phyloP scores from a whole-genome alignment of 2,888 invertebrate genomes.

The Rutpela maculata region DNA sequence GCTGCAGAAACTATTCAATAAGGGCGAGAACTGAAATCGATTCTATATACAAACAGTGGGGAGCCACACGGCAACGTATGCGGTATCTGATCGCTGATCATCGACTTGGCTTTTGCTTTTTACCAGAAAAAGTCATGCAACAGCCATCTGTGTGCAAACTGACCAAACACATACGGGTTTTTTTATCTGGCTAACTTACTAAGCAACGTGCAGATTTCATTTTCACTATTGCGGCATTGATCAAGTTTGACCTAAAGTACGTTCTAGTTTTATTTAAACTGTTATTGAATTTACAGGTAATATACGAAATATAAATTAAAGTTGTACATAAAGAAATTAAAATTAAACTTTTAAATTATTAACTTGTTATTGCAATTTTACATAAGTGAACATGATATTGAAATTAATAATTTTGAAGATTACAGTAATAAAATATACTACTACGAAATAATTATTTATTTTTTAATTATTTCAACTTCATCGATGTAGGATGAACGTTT shows the following conservation, averaged over 20 bases:
- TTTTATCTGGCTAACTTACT: conserved; percentile 57
- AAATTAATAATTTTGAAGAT: too few species aligned
- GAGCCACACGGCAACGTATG: conserved; percentile 49
- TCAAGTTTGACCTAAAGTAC: conserved; percentile 8
- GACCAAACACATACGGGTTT: conserved; percentile 68
- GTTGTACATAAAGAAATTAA: not conserved
- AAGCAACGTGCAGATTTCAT: conserved; percentile 58
- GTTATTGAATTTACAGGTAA: not conserved
- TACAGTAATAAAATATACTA: too few species aligned
- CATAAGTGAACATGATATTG: too few species aligned
- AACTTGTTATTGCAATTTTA: too few species aligned
- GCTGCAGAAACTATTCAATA: conserved; percentile 59
- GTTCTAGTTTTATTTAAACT: not conserved
- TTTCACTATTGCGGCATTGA: conserved; percentile 44
- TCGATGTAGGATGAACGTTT: too few species aligned
- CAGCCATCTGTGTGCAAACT: conserved; percentile 72
- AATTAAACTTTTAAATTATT: not conserved
- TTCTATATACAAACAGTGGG: conserved; percentile 58
- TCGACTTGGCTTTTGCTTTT: conserved; percentile 59
- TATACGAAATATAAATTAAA: not conserved
- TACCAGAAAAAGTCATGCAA: conserved; percentile 66
- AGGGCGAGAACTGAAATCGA: conserved; percentile 62
- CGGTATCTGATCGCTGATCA: conserved; percentile 45
- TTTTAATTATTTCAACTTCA: too few species aligned
- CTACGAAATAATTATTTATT: too few species aligned